A percentile compares a stretch with the other conserved stretches of the same genome.
phyloP scores from a whole-genome alignment of 92 coral and sea anemone genomes.

The Desmophyllum pertusum region DNA sequence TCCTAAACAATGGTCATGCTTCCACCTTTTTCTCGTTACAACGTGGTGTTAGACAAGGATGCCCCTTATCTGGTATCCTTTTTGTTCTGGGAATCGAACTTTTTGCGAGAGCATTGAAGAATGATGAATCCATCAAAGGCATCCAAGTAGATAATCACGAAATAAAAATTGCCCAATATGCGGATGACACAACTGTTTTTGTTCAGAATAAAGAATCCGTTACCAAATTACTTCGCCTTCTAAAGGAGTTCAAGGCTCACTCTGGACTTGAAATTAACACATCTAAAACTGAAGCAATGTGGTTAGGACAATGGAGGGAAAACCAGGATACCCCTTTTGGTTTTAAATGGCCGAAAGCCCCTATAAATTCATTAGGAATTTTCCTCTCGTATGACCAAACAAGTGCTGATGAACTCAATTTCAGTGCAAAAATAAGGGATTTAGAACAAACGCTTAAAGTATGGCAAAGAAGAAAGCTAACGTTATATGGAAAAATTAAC shows the following conservation, averaged over 20 bases:
- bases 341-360: constrained; percentile 3
- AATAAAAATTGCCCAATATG: background rate
- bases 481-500: background rate
- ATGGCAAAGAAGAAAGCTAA: background rate
- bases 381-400: constrained; percentile 1
- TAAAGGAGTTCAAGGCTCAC: background rate
- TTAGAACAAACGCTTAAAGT: background rate
- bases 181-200: constrained; percentile 5
- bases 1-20: background rate
- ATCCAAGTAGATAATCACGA: constrained; percentile 9
- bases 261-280: background rate
- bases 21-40: background rate
- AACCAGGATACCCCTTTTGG: background rate
- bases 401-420: background rate
- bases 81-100: background rate
- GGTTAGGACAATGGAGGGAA: constrained; percentile 3
- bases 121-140: constrained; percentile 7
- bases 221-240: background rate
- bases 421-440: background rate
- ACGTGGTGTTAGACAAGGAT: constrained; percentile 16
- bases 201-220: constrained; percentile 7
- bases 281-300: constrained; percentile 4
- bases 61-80: background rate
- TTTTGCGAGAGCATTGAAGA: constrained; percentile 1
- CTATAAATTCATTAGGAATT: background rate